Percentiles rank a stretch among this genome's conserved stretches.
These are phyloP conservation scores for Eulemur rubriventer DNA, from an alignment of 2,797 vertebrate genomes.

Conservation along the genomic window DNA sequence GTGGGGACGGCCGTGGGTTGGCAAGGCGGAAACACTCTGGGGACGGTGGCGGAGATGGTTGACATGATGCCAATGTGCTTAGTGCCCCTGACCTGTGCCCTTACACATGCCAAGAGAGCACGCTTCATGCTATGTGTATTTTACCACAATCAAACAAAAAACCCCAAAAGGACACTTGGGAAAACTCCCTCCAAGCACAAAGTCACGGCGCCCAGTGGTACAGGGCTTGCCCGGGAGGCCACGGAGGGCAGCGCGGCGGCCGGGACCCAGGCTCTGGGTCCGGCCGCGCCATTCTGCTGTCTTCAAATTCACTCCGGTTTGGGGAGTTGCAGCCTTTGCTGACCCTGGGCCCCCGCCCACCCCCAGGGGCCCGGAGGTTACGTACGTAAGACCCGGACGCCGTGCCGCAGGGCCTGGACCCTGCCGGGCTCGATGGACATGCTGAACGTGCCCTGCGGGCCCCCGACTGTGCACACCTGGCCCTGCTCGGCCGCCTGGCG, in stretches of 20 bases:
- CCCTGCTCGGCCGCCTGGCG: conserved; percentile 93
- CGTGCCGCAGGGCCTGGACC: conserved; percentile 94
- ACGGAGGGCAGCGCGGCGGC: accelerated
- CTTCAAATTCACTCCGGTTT: not conserved
- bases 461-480: conserved; percentile 89
- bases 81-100: not conserved
- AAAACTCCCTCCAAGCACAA: not conserved
- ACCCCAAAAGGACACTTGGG: not conserved
- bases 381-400: conserved; percentile 94
- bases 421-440: conserved; percentile 93
- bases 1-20: accelerated
- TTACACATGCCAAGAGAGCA: not conserved
- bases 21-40: not conserved
- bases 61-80: not conserved
- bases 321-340: not conserved
- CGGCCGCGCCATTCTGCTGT: accelerated
- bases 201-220: not conserved
- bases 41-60: not conserved
- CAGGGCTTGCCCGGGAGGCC: no score
- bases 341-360: not conserved
- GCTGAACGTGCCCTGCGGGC: conserved; percentile 90
- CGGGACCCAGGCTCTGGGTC: not conserved
- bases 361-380: not conserved
- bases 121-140: not conserved
- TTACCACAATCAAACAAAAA: not conserved